A percentile compares a stretch with the other conserved stretches of the same genome.
Evolutionary conservation across 2,797 vertebrate genomes (phyloP).

Genomic region (Ispidina lecontei): DNA sequence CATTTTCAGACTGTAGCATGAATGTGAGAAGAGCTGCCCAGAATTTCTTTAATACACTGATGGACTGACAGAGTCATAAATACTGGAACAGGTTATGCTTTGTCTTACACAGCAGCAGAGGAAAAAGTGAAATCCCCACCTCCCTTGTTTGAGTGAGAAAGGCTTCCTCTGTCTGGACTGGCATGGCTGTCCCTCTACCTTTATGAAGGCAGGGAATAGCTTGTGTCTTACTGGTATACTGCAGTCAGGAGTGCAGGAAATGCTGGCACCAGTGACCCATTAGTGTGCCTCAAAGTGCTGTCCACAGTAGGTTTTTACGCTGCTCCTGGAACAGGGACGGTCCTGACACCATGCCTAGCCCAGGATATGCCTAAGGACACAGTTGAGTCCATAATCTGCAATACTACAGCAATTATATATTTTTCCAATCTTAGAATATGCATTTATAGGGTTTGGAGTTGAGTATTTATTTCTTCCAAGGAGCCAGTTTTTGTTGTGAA

Average conservation of each 20-base stretch:
- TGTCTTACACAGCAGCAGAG: conserved; percentile 33
- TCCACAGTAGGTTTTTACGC: not conserved
- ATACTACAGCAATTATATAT: conserved; percentile 24
- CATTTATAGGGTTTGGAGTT: not conserved
- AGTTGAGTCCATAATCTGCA: not conserved
- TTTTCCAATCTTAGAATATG: not conserved
- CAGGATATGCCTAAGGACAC: not conserved
- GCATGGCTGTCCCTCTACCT: not conserved
- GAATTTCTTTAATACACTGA: conserved; percentile 1
- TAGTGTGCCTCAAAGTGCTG: not conserved
- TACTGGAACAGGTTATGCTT: conserved; percentile 28
- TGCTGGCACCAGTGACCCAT: not conserved
- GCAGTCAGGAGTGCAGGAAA: not conserved
- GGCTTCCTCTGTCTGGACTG: not conserved
- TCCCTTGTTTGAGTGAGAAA: conserved; percentile 10
- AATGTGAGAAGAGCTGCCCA: not conserved
- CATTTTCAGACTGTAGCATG: conserved; percentile 44
- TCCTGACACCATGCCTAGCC: not conserved
- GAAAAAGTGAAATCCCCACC: not conserved
- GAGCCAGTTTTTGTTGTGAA: not conserved
- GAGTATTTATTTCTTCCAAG: not conserved
- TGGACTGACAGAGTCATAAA: conserved; percentile 36
- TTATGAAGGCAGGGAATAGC: not conserved
- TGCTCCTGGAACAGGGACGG: not conserved
- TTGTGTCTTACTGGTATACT: not conserved